phyloP scores from a whole-genome alignment of 2,797 vertebrate species.

The Gambelia wislizenii region DNA sequence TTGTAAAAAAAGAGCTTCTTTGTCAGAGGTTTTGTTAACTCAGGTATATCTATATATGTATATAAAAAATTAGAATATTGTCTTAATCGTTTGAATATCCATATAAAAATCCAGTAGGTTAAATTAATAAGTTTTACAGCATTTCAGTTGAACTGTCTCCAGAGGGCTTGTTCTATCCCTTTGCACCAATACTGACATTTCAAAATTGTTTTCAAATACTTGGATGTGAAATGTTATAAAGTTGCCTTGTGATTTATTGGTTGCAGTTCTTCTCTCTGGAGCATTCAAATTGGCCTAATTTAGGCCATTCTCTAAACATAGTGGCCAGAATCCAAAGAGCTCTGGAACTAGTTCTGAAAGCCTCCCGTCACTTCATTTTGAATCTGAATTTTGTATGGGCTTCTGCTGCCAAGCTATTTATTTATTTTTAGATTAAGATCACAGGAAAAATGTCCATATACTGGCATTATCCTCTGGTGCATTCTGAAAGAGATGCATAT shows the following conservation, averaged over 20 bases:
- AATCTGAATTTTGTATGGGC: conserved; percentile 38
- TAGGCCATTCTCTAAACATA: neutral
- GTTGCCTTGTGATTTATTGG: conserved; percentile 41
- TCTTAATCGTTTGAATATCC: neutral
- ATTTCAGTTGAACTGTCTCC: conserved; percentile 23
- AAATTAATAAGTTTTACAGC: neutral
- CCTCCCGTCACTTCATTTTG: conserved; percentile 53
- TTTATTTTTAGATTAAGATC: conserved; percentile 12
- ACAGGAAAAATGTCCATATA: conserved; percentile 25
- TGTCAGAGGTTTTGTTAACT: too few relatives aligned
- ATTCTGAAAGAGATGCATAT: conserved; percentile 17
- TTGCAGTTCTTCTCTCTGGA: conserved; percentile 67
- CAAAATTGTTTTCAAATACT: conserved; percentile 25
- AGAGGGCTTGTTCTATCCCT: conserved; percentile 16
- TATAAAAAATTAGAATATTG: rapidly evolving
- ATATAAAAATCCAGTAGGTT: neutral
- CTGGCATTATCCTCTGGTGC: conserved; percentile 26
- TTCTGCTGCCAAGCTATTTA: conserved; percentile 3
- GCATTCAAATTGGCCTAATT: conserved; percentile 55
- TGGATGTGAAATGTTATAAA: conserved; percentile 39
- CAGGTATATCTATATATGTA: too few relatives aligned
- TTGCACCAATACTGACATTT: neutral
- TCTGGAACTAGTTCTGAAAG: neutral
- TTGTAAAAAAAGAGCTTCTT: neutral
- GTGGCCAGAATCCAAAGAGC: neutral